Evolutionary conservation across 2,888 invertebrate species (phyloP).

Genomic region (Eupithecia dodoneata): DNA sequence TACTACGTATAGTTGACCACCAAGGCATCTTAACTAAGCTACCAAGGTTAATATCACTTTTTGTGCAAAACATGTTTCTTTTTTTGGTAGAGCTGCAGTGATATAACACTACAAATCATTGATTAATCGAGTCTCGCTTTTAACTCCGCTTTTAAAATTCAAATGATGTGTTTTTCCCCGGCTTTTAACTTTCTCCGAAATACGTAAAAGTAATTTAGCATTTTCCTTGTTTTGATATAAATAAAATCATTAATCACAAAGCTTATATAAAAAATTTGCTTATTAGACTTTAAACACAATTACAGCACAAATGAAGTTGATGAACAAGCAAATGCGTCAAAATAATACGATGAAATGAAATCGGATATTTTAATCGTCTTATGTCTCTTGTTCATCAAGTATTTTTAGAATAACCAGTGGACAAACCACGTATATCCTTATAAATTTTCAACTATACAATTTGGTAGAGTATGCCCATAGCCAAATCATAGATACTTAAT

Average conservation of each 20-base stretch:
- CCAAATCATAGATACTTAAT: no score
- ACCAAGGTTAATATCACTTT: conserved; percentile 7
- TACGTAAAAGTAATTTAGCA: neutral
- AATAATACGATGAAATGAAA: neutral
- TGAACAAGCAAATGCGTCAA: neutral
- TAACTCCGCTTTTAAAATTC: conserved; percentile 10
- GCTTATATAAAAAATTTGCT: neutral
- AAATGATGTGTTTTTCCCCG: conserved; percentile 8
- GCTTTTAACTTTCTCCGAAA: conserved; percentile 5
- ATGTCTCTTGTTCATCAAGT: neutral
- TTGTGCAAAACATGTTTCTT: conserved; percentile 7
- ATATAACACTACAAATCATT: neutral
- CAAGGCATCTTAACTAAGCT: conserved; percentile 43
- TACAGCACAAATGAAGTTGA: neutral
- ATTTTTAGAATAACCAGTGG: no score
- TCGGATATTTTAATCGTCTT: neutral
- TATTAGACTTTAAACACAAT: no score
- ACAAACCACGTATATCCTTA: no score
- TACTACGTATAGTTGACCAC: neutral
- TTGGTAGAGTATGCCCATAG: no score
- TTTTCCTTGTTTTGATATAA: neutral
- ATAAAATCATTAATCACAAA: neutral
- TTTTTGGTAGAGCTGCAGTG: neutral
- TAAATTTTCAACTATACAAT: no score
- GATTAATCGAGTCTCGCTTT: neutral